These are phyloP conservation scores for Plectropomus leopardus DNA, from an alignment of 2,113 vertebrate species.

Conservation along the genomic window DNA sequence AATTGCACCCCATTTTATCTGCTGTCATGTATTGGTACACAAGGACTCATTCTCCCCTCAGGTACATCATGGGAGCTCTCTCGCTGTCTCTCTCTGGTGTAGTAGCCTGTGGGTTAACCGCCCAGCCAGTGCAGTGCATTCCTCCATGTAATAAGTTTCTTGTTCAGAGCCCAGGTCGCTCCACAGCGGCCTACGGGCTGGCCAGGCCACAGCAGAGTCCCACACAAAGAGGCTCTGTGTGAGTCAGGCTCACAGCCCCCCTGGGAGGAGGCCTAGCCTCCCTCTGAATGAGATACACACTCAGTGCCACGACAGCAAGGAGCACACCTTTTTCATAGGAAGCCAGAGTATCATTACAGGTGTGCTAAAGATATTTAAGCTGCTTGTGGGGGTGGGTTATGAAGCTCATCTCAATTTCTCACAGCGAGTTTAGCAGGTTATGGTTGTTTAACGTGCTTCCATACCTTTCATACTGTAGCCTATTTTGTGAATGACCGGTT, in stretches of 20 bases:
- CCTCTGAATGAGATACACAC: constrained; percentile 42
- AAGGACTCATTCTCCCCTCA: background rate
- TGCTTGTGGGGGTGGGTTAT: background rate
- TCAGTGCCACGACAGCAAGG: constrained; percentile 64
- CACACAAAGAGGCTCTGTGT: constrained; percentile 83
- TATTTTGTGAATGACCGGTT: background rate
- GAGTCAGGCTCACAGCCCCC: constrained; percentile 47
- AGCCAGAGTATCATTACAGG: constrained; percentile 25
- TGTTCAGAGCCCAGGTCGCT: constrained; percentile 60
- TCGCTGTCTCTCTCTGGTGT: background rate
- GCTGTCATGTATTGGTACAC: background rate
- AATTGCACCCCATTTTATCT: background rate
- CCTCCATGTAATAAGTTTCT: constrained; percentile 67
- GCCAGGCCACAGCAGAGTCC: constrained; percentile 36
- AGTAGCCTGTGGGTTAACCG: constrained; percentile 15
- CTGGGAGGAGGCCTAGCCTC: constrained; percentile 63
- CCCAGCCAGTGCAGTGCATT: constrained; percentile 51
- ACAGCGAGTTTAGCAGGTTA: background rate
- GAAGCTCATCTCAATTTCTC: background rate
- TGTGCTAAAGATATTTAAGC: constrained; percentile 6
- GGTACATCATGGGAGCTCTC: constrained; percentile 14
- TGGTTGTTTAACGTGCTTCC: background rate
- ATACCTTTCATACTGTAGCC: background rate
- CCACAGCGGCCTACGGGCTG: constrained; percentile 65
- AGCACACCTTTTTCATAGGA: constrained; percentile 54